Evolutionary conservation across 2,113 vertebrate species (phyloP).

Genomic region (Actinemys pallida): DNA sequence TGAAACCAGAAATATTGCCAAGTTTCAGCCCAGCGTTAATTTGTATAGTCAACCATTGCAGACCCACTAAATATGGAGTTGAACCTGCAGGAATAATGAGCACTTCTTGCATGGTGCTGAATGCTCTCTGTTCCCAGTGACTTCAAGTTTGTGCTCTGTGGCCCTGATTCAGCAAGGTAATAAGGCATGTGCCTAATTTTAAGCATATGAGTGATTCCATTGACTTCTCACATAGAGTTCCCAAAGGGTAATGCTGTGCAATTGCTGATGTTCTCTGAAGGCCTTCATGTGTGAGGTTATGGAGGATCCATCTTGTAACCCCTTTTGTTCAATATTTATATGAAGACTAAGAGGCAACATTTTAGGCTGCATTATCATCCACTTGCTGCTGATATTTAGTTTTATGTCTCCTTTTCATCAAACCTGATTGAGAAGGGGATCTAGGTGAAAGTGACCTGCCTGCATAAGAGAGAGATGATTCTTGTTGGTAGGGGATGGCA

Average conservation of each 20-base stretch:
- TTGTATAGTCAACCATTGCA: background rate
- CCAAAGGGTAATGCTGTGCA: slow-evolving; percentile 9
- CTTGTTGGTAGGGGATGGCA: background rate
- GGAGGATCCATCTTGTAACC: background rate
- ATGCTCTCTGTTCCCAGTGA: background rate
- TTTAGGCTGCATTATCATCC: background rate
- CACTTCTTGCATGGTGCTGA: background rate
- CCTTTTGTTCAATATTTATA: background rate
- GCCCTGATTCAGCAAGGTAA: slow-evolving; percentile 18
- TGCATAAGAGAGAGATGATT: background rate
- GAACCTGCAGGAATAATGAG: background rate
- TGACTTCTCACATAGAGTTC: background rate
- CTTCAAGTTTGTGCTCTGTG: slow-evolving; percentile 5
- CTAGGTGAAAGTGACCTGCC: background rate
- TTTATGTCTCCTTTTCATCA: background rate
- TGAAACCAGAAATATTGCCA: background rate
- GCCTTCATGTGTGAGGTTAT: background rate
- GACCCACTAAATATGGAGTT: background rate
- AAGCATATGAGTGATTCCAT: background rate
- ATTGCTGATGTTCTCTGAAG: background rate
- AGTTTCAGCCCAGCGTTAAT: background rate
- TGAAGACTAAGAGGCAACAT: background rate
- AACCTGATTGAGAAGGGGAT: accelerated
- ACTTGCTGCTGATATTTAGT: background rate
- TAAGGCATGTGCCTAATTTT: background rate